Evolutionary conservation across 2,888 invertebrate genomes (phyloP).

Genomic region (Aplocera efformata): DNA sequence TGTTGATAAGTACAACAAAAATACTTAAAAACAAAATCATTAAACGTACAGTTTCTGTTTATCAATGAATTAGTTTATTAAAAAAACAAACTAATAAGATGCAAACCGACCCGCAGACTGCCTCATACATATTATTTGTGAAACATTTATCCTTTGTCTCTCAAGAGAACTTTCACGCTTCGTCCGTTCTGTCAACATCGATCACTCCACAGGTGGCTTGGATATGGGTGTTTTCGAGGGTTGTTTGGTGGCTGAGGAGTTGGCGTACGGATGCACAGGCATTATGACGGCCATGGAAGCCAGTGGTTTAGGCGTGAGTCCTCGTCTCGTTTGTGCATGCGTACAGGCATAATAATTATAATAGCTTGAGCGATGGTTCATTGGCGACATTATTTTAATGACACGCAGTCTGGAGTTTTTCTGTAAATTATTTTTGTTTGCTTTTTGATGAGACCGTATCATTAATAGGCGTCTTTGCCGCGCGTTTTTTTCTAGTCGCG

Average conservation of each 20-base stretch:
- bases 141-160: too few species aligned
- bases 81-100: too few species aligned
- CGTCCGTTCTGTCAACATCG: constrained; percentile 15
- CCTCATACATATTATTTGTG: too few species aligned
- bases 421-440: too few species aligned
- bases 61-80: too few species aligned
- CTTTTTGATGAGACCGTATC: too few species aligned
- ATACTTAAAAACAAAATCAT: too few species aligned
- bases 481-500: too few species aligned
- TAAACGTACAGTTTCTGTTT: too few species aligned
- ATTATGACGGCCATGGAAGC: constrained; percentile 94
- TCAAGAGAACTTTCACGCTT: background rate
- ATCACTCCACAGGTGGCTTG: constrained; percentile 84
- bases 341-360: background rate
- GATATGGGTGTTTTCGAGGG: constrained; percentile 87
- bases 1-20: too few species aligned
- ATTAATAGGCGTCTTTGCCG: too few species aligned
- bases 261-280: constrained; percentile 96
- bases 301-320: constrained; percentile 89
- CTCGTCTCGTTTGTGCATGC: background rate
- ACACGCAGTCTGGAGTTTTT: background rate
- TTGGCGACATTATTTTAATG: background rate
- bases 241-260: constrained; percentile 92
- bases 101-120: too few species aligned
- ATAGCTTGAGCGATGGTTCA: background rate